Evolutionary conservation across 1,140 invertebrate species (phyloP).

Genomic region (Achroia grisella): DNA sequence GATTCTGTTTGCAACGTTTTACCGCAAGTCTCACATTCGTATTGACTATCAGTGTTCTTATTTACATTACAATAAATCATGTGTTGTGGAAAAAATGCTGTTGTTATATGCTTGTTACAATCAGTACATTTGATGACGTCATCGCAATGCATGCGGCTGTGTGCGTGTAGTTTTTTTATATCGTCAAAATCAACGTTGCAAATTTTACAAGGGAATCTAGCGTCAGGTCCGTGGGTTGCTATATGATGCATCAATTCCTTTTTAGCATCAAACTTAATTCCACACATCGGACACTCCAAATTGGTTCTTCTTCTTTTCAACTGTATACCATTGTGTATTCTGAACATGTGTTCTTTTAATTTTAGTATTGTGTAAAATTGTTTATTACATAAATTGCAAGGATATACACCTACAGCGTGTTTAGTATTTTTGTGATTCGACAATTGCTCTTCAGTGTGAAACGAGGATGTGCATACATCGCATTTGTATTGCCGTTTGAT

Average conservation of each 20-base stretch:
- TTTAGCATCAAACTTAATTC: constrained; percentile 19
- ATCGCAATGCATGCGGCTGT: constrained; percentile 22
- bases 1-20: constrained; percentile 15
- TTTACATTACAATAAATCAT: constrained; percentile 11
- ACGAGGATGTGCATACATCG: constrained; percentile 19
- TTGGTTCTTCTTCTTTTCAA: constrained; percentile 20
- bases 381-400: constrained; percentile 22
- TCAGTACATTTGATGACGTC: constrained; percentile 17
- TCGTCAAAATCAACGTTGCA: constrained; percentile 20
- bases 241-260: constrained; percentile 21
- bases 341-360: constrained; percentile 22
- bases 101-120: constrained; percentile 18
- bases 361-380: constrained; percentile 15
- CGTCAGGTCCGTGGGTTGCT: constrained; percentile 10
- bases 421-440: constrained; percentile 14
- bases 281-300: constrained; percentile 23
- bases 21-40: constrained; percentile 22
- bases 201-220: constrained; percentile 17
- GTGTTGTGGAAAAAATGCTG: constrained; percentile 19
- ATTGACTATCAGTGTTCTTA: neutral
- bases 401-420: constrained; percentile 12
- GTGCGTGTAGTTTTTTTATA: constrained; percentile 22
- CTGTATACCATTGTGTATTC: constrained; percentile 22
- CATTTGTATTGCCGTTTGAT: constrained; percentile 13
- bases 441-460: constrained; percentile 15